Percentiles rank a stretch among this genome's conserved stretches.
Evolutionary conservation across 2,113 vertebrate genomes (phyloP).

Genomic region (Pyrgilauda ruficollis): DNA sequence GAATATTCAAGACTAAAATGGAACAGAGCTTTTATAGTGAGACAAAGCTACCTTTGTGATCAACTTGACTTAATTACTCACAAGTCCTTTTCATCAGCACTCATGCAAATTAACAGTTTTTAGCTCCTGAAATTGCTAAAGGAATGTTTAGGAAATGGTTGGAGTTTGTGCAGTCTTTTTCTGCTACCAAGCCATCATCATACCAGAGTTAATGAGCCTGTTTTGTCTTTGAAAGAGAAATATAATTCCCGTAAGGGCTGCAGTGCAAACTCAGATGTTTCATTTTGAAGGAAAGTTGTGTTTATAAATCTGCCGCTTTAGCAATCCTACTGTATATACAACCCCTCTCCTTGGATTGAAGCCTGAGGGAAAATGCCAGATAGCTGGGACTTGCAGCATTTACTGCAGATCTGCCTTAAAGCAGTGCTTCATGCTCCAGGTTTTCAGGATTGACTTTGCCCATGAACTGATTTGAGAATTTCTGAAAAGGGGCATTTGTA

Average conservation of each 20-base stretch:
- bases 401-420: background rate
- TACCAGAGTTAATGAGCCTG: background rate
- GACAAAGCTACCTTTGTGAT: background rate
- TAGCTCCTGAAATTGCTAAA: background rate
- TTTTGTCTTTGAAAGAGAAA: background rate
- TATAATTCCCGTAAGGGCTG: background rate
- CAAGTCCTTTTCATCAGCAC: background rate
- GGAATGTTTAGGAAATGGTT: background rate
- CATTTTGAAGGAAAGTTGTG: background rate
- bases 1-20: background rate
- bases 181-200: background rate
- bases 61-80: background rate
- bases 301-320: constrained; percentile 9
- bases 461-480: background rate
- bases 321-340: background rate
- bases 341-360: background rate
- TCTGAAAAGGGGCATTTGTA: background rate
- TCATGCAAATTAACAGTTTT: background rate
- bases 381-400: background rate
- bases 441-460: background rate
- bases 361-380: background rate
- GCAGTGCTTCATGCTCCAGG: background rate
- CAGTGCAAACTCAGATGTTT: background rate
- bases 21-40: background rate
- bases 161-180: background rate